These are phyloP conservation scores for Scylla paramamosain DNA, from an alignment of 1,140 invertebrate species.

Conservation along the genomic window DNA sequence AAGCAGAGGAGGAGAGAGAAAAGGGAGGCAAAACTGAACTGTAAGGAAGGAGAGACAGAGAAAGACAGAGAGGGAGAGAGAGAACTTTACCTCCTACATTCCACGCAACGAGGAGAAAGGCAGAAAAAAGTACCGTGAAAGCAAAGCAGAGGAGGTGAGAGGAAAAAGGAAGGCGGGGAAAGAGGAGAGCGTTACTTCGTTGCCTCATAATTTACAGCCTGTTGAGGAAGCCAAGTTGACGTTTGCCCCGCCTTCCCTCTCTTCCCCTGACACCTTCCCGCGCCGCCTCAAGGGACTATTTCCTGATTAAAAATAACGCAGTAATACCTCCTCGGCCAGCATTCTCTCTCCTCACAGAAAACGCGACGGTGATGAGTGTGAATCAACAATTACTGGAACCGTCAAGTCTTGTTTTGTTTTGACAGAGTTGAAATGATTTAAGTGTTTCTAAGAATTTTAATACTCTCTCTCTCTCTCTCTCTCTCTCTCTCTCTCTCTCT, in stretches of 20 bases:
- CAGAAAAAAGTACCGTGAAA: too few relatives aligned
- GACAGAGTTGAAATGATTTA: background rate
- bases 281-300: background rate
- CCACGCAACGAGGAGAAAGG: too few relatives aligned
- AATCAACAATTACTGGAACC: background rate
- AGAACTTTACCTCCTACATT: too few relatives aligned
- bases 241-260: background rate
- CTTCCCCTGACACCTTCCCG: background rate
- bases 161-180: background rate
- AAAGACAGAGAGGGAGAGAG: too few relatives aligned
- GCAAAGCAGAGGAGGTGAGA: too few relatives aligned
- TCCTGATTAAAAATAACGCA: background rate
- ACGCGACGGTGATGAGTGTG: background rate
- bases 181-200: background rate
- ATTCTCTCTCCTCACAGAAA: background rate
- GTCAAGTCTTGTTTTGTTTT: too few relatives aligned
- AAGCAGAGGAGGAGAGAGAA: too few relatives aligned
- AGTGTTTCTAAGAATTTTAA: too few relatives aligned
- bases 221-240: background rate
- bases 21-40: too few relatives aligned
- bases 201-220: background rate
- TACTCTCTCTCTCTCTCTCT: too few relatives aligned
- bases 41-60: too few relatives aligned
- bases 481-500: too few relatives aligned
- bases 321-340: background rate